Evolutionary conservation across 1,140 invertebrate species (phyloP), one percentile per base, ranked within the genome.

Genomic region (Calosoma granatense): DNA sequence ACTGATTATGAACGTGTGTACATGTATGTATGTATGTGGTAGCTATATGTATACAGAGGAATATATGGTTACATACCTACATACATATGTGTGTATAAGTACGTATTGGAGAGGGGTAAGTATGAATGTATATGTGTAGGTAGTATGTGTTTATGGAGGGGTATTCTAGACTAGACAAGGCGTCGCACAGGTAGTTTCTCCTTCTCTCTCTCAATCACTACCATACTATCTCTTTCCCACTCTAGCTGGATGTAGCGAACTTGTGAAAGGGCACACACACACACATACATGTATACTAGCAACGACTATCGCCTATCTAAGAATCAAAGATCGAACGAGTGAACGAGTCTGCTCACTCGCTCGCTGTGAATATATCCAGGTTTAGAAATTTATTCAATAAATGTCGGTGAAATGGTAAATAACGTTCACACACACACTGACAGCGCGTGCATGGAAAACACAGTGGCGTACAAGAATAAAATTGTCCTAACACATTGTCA

Each of bases 391-490:
- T n/a, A 36, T 36, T 9, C n/a, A 9, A 36, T 36, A 36, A 36
- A 36, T 36, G 26, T 36, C 26, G 26, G 26, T 36, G 26, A 36
- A 36, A 36, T 36, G 26, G 26, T 36, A 36, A 36, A 36, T 36
- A 36, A 22, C 22, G 51, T 12, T 11, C 11, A 51, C 20, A 51
- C 11, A 17, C 9, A 51, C 14, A 14, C 22, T 20, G 1, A 17
- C 14, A 17, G 17, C 51, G 14, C 20, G 14, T 53, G 17, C 4
- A 11, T 39, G 4, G 14, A 22, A 12, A 14, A 17, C 20, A 20
- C 20, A 54, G 20, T n/a, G 20, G 19, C 41, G 17, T 14, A 58
- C 21, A 57, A n/a, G 15, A 56, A 57, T 53, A 11, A 14, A 53
- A 43, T n/a, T n/a, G n/a, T 36, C 17, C 30, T 12, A 26, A 20